Evolutionary conservation across 1,140 invertebrate species (phyloP).

Genomic region (Cotesia vestalis): DNA sequence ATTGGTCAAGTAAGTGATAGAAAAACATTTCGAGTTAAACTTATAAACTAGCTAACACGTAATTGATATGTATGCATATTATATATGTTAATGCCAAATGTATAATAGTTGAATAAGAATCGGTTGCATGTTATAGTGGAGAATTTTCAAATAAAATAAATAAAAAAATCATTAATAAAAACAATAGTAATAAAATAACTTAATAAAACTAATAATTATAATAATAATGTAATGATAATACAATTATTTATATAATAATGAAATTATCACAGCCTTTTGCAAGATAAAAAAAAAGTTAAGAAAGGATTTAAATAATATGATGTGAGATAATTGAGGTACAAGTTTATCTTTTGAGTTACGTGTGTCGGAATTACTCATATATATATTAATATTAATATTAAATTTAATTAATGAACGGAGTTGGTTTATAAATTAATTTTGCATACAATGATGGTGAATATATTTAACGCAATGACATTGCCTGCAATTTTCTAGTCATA

Average conservation of each 20-base stretch:
- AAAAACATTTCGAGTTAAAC: not conserved
- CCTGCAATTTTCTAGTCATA: slow-evolving; percentile 41
- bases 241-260: no score
- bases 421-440: slow-evolving; percentile 31
- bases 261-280: slow-evolving; percentile 1
- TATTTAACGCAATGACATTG: slow-evolving; percentile 24
- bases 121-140: slow-evolving; percentile 35
- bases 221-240: no score
- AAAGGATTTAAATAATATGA: not conserved
- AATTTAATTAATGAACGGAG: slow-evolving; percentile 30
- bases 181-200: not conserved
- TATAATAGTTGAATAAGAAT: slow-evolving; percentile 60
- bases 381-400: slow-evolving; percentile 1
- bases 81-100: slow-evolving; percentile 67
- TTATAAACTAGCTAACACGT: slow-evolving; percentile 30
- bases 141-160: slow-evolving; percentile 13
- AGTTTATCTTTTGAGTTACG: slow-evolving; percentile 22
- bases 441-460: slow-evolving; percentile 39
- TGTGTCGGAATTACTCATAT: slow-evolving; percentile 26
- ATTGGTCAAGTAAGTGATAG: slow-evolving; percentile 1
- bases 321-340: slow-evolving; percentile 16
- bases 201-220: no score
- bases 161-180: slow-evolving; percentile 1
- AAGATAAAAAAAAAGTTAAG: not conserved
- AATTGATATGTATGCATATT: slow-evolving; percentile 62